Percentiles rank a stretch among this genome's conserved stretches.
Evolutionary conservation across 2,797 vertebrate species (phyloP).

Genomic region (Epinephelus awoara): DNA sequence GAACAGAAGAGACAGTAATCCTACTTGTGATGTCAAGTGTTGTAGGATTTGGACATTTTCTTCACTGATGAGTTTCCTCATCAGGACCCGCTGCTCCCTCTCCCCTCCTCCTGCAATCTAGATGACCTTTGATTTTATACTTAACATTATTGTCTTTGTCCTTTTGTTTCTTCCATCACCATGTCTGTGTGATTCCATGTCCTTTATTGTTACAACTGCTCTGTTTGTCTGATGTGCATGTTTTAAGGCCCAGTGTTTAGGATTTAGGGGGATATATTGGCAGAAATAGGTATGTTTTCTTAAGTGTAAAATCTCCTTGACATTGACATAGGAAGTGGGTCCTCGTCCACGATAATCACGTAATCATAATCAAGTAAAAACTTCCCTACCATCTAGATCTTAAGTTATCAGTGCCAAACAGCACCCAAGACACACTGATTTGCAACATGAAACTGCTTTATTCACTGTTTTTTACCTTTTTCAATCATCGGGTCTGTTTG

Average conservation of each 20-base stretch:
- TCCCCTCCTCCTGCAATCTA: constrained; percentile 73
- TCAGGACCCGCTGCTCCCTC: constrained; percentile 74
- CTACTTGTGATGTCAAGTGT: constrained; percentile 5
- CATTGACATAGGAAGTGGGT: no score
- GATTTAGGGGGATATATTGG: no score
- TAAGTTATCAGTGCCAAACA: no score
- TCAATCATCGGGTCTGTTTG: no score
- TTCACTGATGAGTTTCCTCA: constrained; percentile 14
- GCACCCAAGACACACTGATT: no score
- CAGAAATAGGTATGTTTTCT: no score
- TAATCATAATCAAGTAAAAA: no score
- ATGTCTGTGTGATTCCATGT: constrained; percentile 50
- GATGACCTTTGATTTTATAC: constrained; percentile 34
- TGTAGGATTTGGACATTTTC: constrained; percentile 35
- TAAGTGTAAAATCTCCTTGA: no score
- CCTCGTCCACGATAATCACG: no score
- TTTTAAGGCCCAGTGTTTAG: constrained; percentile 1
- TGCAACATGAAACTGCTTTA: no score
- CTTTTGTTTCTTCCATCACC: constrained; percentile 19
- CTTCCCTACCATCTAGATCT: no score
- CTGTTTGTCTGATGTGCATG: constrained; percentile 51
- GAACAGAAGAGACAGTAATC: constrained; percentile 4
- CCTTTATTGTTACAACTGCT: constrained; percentile 35
- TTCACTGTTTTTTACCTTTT: no score
- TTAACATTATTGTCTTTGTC: constrained; percentile 42